These are phyloP conservation scores for Coptodon bakossiorum DNA, from an alignment of 2,113 vertebrate genomes.

Conservation along the genomic window DNA sequence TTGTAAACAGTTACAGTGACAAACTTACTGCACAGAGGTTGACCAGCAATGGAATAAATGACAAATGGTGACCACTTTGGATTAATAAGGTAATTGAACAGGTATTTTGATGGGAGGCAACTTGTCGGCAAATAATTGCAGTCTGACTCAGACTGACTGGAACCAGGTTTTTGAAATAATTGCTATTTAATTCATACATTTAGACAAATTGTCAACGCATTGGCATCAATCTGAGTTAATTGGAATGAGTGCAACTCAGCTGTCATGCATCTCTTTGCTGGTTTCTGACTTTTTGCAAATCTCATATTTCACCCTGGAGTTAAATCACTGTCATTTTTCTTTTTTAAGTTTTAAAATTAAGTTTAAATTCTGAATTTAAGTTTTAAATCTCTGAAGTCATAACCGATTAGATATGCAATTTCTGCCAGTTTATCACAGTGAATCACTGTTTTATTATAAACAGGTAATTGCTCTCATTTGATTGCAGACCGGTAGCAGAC, in stretches of 20 bases:
- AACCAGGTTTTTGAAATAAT: background rate
- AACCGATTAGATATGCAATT: background rate
- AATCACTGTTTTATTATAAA: background rate
- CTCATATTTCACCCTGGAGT: background rate
- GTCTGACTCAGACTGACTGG: background rate
- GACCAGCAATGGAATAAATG: background rate
- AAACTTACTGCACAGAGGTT: background rate
- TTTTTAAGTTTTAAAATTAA: background rate
- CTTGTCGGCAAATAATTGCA: background rate
- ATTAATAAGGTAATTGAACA: background rate
- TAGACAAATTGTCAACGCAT: background rate
- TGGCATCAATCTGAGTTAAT: background rate
- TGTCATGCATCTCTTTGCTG: background rate
- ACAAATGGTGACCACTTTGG: background rate
- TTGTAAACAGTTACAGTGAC: background rate
- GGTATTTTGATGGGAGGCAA: background rate
- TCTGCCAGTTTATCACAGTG: background rate
- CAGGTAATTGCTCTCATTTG: background rate
- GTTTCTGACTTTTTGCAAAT: background rate
- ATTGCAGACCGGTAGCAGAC: background rate
- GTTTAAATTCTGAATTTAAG: background rate
- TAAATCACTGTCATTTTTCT: background rate
- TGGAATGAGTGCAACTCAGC: background rate
- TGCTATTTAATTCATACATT: background rate
- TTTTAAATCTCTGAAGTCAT: background rate